A percentile compares a stretch with the other conserved stretches of the same genome.
These are phyloP conservation scores for Philonicus albiceps DNA, from an alignment of 2,888 invertebrate genomes.

Conservation along the genomic window DNA sequence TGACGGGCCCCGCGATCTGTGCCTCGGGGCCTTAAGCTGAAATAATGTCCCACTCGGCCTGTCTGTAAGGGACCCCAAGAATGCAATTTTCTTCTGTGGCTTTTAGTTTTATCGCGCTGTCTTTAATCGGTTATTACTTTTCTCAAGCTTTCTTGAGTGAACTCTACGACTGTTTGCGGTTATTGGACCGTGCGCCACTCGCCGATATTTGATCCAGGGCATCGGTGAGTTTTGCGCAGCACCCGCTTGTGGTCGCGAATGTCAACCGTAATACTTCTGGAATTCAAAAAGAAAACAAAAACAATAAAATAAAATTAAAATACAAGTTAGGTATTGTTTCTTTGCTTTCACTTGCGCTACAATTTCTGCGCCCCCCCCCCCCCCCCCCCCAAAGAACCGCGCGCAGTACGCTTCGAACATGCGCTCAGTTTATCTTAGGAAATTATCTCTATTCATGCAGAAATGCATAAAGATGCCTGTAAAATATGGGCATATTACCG, in stretches of 20 bases:
- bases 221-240: conserved; percentile 9
- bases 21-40: background rate
- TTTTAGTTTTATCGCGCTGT: conserved; percentile 22
- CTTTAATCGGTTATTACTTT: conserved; percentile 25
- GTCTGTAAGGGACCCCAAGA: background rate
- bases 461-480: conserved; percentile 18
- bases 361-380: background rate
- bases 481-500: conserved; percentile 26
- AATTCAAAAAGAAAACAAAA: background rate
- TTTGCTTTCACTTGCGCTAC: conserved; percentile 30
- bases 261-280: conserved; percentile 30
- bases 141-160: background rate
- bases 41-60: background rate
- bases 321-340: background rate
- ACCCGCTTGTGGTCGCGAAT: conserved; percentile 8
- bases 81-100: conserved; percentile 16
- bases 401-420: background rate
- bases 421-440: conserved; percentile 3
- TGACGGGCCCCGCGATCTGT: background rate
- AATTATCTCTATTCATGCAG: conserved; percentile 37
- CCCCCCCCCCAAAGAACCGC: background rate
- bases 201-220: background rate
- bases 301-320: background rate
- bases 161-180: conserved; percentile 6
- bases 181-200: conserved; percentile 16